Evolutionary conservation across 37 sponge, comb jelly and placozoan genomes (phyloP).

Genomic region (Haliclona indistincta): DNA sequence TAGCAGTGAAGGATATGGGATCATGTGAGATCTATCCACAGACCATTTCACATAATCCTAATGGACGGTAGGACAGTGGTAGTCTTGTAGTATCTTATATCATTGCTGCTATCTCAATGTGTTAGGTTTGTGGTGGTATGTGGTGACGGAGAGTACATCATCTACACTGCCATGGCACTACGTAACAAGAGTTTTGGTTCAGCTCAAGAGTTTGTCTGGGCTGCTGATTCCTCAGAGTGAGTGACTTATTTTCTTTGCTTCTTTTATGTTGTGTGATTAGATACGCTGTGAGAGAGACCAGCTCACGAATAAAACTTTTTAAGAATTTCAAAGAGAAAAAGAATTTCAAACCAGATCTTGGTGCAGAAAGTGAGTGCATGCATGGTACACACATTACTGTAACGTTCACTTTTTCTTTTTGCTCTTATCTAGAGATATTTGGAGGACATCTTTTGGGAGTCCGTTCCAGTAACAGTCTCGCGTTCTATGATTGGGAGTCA

Average conservation of each 20-base stretch:
- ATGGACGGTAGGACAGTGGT: conserved; percentile 79
- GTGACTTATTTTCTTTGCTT: conserved; percentile 19
- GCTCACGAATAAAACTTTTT: conserved; percentile 83
- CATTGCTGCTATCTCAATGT: background rate
- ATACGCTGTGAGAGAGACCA: conserved; percentile 81
- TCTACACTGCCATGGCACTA: conserved; percentile 98
- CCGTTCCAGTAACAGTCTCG: conserved; percentile 49
- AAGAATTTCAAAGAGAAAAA: conserved; percentile 97
- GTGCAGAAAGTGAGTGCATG: conserved; percentile 64
- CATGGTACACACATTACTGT: background rate
- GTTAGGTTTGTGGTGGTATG: conserved; percentile 95
- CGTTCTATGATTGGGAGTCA: conserved; percentile 93
- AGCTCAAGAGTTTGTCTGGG: conserved; percentile 99
- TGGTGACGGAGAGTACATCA: conserved; percentile 99
- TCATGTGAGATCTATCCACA: conserved; percentile 98
- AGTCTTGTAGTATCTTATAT: background rate
- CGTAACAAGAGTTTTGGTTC: conserved; percentile 96
- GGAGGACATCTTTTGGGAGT: conserved; percentile 91
- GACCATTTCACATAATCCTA: conserved; percentile 90
- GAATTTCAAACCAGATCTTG: conserved; percentile 90
- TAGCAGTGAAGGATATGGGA: conserved; percentile 96
- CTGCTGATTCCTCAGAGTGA: conserved; percentile 88
- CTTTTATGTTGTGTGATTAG: conserved; percentile 12
- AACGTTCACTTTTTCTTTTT: background rate
- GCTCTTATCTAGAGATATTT: conserved; percentile 64